These are phyloP conservation scores for Tautogolabrus adspersus DNA, from an alignment of 2,113 vertebrate species.

Conservation along the genomic window DNA sequence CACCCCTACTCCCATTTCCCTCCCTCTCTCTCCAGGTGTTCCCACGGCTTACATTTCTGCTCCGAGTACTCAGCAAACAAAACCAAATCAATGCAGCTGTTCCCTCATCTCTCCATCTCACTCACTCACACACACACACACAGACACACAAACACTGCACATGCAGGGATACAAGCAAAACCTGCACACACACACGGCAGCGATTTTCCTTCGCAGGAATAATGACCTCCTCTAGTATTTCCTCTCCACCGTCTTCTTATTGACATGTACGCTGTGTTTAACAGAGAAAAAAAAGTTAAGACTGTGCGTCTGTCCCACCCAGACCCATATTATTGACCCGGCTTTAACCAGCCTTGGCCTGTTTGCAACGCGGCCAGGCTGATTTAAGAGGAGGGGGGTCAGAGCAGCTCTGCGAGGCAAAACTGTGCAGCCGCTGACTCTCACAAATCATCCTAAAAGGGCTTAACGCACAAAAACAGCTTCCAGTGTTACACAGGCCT, in stretches of 20 bases:
- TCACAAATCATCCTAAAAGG: constrained; percentile 80
- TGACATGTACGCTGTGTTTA: constrained; percentile 60
- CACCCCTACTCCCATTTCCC: constrained; percentile 67
- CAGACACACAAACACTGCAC: not conserved
- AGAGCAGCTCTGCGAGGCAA: constrained; percentile 59
- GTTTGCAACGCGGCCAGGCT: constrained; percentile 51
- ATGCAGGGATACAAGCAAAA: constrained; percentile 37
- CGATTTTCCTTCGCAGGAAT: constrained; percentile 52
- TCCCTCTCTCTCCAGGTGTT: constrained; percentile 80
- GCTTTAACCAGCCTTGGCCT: constrained; percentile 72
- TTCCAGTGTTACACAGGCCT: constrained; percentile 61
- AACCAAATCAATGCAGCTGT: constrained; percentile 79
- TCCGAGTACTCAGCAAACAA: constrained; percentile 77
- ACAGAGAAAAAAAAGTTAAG: constrained; percentile 53
- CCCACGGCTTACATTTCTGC: constrained; percentile 78
- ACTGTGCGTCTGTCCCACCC: constrained; percentile 45
- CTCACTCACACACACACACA: no score
- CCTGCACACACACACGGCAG: constrained; percentile 27
- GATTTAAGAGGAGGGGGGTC: constrained; percentile 54
- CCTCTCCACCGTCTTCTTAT: constrained; percentile 50
- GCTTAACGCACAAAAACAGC: constrained; percentile 74
- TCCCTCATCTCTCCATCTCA: constrained; percentile 29
- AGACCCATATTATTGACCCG: constrained; percentile 67
- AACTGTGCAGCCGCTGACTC: constrained; percentile 66
- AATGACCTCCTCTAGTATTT: constrained; percentile 59